Evolutionary conservation across 2,888 invertebrate genomes (phyloP).

Genomic region (Pterobdella sp.): DNA sequence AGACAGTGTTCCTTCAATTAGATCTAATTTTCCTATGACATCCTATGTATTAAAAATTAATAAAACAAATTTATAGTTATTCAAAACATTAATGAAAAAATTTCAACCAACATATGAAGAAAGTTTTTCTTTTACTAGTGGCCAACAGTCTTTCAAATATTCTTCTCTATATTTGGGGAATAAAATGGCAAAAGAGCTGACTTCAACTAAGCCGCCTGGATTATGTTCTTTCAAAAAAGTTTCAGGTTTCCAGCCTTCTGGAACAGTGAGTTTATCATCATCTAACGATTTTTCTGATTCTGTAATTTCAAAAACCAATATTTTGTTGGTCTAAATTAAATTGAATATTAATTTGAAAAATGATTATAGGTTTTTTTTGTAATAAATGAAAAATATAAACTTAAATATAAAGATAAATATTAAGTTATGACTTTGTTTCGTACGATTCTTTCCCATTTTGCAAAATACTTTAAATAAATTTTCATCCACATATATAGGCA

Average conservation of each 20-base stretch:
- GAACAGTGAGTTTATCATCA: slow-evolving; percentile 40
- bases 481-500: too few species aligned
- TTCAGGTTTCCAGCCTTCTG: slow-evolving; percentile 55
- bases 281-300: background rate
- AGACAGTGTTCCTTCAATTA: slow-evolving; percentile 85
- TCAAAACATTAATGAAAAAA: background rate
- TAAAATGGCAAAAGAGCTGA: slow-evolving; percentile 89
- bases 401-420: too few species aligned
- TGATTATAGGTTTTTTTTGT: too few species aligned
- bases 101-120: slow-evolving; percentile 59
- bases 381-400: too few species aligned
- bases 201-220: slow-evolving; percentile 75
- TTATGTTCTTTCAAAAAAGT: slow-evolving; percentile 80
- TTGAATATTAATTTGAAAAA: too few species aligned
- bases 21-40: slow-evolving; percentile 77
- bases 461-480: too few species aligned
- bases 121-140: slow-evolving; percentile 77
- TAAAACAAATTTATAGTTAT: background rate
- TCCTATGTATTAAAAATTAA: slow-evolving; percentile 46
- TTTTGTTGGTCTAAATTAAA: too few species aligned
- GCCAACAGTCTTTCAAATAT: slow-evolving; percentile 89
- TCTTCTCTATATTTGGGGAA: slow-evolving; percentile 96
- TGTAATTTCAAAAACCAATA: too few species aligned
- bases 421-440: too few species aligned
- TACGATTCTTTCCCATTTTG: too few species aligned